Base-by-base conservation (phyloP, 2,888 invertebrate genomes). In the Erebia ligea region DNA sequence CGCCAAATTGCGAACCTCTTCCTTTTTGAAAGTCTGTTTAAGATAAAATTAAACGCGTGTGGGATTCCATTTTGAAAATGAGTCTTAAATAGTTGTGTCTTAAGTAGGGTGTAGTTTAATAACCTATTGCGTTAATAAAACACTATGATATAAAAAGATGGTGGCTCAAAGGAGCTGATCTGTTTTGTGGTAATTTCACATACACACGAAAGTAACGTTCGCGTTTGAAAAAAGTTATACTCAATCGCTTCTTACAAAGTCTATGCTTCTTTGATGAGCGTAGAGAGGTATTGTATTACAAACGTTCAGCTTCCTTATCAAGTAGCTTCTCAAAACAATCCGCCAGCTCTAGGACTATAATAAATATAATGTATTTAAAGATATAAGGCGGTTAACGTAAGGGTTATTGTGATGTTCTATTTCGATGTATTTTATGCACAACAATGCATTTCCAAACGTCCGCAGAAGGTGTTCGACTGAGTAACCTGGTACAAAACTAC, bases 401-500 rank as follows among this genome's bases (percentile, higher is more conserved):
- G 73, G 69, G 69, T 73, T 86, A 79, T 84, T 85, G 85, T 82
- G 83, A 81, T 76, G 75, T 81, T 82, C 61, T 83, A 80, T 82
- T 82, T 79, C 77, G 80, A 82, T 83, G 82, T 84, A 83, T 84
- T 87, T 84, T 86, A 86, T 87, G 88, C 90, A 90, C 88, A 80
- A 75, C 54, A 75, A 72, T 72, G 87, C 86, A 89, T 90, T 89
- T 91, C 77, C 76, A 84, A 79, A 83, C 83, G 87, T 86, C 87
- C 85, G 82, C 78, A 76, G 80, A 80, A 77, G 81, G 78, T 73
- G 75, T 77, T 82, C 42, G 89, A 91, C 87, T 89, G 86, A 88
- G 76, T 80, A 81, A 85, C 79, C 87, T 84, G 90, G 89, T 91
- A 91, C 90, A 90, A 89, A 90, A 83, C 82, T 85, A 89, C 86